Conservation (phyloP, 2,888 invertebrate genomes). For the Acanthococcus lagerstroemiae region DNA sequence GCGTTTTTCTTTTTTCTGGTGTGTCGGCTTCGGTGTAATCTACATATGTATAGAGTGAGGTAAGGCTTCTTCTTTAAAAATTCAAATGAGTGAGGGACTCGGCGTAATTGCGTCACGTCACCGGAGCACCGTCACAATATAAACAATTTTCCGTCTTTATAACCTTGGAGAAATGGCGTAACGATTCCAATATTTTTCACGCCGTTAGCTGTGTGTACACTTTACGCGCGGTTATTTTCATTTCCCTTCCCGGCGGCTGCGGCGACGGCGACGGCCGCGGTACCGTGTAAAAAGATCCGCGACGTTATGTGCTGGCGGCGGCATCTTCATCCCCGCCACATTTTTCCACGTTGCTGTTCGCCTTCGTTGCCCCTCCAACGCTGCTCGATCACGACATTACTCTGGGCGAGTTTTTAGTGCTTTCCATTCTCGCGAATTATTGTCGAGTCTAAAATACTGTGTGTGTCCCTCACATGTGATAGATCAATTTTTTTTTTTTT, state of each 20-base stretch:
- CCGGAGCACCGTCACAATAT: too few species aligned
- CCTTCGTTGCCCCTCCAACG: not conserved
- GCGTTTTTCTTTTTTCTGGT: too few species aligned
- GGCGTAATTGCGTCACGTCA: too few species aligned
- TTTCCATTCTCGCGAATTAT: conserved; percentile 2
- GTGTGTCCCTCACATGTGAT: too few species aligned
- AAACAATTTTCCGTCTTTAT: not conserved
- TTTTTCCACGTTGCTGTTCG: conserved; percentile 22
- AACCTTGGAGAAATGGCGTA: not conserved
- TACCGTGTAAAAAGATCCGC: not conserved
- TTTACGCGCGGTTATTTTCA: not conserved
- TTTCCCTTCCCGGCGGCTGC: not conserved
- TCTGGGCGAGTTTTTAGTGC: conserved; percentile 2
- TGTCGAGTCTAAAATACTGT: too few species aligned
- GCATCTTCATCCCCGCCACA: conserved; percentile 8
- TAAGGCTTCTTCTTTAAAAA: too few species aligned
- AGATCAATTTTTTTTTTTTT: too few species aligned
- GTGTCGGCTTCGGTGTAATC: too few species aligned
- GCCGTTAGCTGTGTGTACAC: not conserved
- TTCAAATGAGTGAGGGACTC: too few species aligned
- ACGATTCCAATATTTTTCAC: not conserved
- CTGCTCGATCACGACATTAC: not conserved
- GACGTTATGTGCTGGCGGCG: not conserved
- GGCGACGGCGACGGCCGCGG: not conserved
- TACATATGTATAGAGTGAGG: too few species aligned